Percentiles rank a stretch among this genome's conserved stretches.
Conservation (phyloP, 2,113 vertebrate genomes). For the Coptodon bakossiorum region DNA sequence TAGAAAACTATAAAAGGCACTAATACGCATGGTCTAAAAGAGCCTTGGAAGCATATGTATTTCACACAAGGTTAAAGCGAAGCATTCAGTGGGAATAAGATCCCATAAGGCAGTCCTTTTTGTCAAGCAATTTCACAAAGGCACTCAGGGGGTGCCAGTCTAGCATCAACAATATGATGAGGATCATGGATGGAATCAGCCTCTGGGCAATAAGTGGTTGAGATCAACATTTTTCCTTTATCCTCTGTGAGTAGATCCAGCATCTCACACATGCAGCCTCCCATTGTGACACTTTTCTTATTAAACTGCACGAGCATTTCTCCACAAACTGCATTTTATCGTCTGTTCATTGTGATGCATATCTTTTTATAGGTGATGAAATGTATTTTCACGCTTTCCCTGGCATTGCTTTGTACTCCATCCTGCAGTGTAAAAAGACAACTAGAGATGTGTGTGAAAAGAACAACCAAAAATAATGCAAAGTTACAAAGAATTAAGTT, state of each 20-base stretch:
- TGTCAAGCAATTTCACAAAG: conserved; percentile 4
- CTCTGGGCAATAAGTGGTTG: conserved; percentile 3
- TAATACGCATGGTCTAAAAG: neutral
- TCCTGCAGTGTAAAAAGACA: neutral
- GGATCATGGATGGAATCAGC: neutral
- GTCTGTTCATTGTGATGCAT: neutral
- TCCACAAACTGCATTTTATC: neutral
- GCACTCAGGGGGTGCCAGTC: neutral
- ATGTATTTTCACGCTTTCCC: neutral
- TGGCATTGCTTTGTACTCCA: neutral
- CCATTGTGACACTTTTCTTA: neutral
- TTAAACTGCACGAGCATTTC: neutral
- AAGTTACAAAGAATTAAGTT: neutral
- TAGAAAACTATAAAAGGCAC: neutral
- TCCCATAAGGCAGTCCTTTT: neutral
- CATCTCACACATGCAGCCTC: neutral
- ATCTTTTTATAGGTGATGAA: neutral
- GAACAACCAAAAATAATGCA: neutral
- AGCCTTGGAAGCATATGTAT: neutral
- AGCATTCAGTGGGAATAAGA: neutral
- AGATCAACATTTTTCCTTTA: neutral
- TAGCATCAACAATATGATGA: neutral
- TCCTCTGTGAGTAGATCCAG: neutral
- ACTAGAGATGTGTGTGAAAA: neutral
- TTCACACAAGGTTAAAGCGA: neutral